Base-by-base conservation (phyloP, 2,888 invertebrate species). In the Drymonia ruficornis region DNA sequence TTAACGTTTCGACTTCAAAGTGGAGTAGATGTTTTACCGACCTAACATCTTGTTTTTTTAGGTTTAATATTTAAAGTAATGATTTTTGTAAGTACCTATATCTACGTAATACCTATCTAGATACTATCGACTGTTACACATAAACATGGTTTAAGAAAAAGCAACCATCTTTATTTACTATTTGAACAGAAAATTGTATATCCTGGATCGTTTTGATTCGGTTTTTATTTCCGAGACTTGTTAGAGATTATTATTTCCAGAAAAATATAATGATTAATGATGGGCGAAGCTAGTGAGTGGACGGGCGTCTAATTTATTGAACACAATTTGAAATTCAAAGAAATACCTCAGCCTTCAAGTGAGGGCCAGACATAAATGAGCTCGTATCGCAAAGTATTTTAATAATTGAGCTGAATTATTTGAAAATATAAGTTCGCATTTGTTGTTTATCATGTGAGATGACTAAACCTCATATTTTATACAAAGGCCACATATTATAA, bases 291-390 rank as follows among this genome's bases (percentile, higher is more conserved):
- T 6, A 43, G 43, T 43, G 43, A 43, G 16, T 19, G 16, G 40
- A 19, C 42, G 18, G 2, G 13, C 19, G 13, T 6, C 19, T 23
- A 43, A 43, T 19, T 23, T 43, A 43, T 43, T 13, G 43, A 50
- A 50, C 44, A 44, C 23, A 50, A 44, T 50, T 44, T 50, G 8
- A 31, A 44, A 50, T 50, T 43, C 44, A 34, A 50, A 43, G 13
- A 43, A 43, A 43, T 43, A 43, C 19, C 6, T 15, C 40, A 40
- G 36, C 16, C 40, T 7, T 43, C n/a, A n/a, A 40, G 19, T 19
- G 6, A 43, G 19, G 19, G 3, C 16, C 6, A 19, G 23, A 43
- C 16, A 43, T 4, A 43, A 43, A 43, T 40, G 16, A 40, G 40
- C 9, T 16, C 16, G 16, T 40, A 40, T 8, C 40, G 9, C 8